Evolutionary conservation across 64 coral and sea anemone species (phyloP).

Genomic region (Astreopora myriophthalma): DNA sequence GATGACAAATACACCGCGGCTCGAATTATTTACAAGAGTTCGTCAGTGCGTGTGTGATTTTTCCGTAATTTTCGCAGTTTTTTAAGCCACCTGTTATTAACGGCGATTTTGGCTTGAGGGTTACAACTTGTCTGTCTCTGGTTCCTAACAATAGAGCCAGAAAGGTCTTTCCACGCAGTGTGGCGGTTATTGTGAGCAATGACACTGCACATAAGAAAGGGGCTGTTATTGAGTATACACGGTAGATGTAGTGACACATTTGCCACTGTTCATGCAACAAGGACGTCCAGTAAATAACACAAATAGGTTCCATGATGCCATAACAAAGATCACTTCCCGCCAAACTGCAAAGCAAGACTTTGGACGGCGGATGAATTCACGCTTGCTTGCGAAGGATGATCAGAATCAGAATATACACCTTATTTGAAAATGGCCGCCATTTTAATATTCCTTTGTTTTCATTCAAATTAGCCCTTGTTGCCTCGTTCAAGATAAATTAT

Average conservation of each 20-base stretch:
- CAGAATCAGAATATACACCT: neutral
- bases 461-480: too few species aligned
- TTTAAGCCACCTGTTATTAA: too few species aligned
- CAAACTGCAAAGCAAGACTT: neutral
- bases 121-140: neutral
- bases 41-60: too few species aligned
- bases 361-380: neutral
- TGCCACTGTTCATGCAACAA: neutral
- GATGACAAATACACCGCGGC: too few species aligned
- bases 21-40: too few species aligned
- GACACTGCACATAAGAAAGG: neutral
- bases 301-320: neutral
- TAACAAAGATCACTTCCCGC: neutral
- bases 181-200: neutral
- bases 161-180: too few species aligned
- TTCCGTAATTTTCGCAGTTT: neutral
- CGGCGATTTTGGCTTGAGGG: neutral
- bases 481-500: too few species aligned
- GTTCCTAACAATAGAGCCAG: too few species aligned
- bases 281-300: neutral
- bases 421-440: too few species aligned
- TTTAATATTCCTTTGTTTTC: neutral
- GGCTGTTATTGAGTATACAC: neutral
- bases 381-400: neutral
- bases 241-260: too few species aligned